Base-by-base conservation (phyloP, 2,797 vertebrate genomes). In the Chaenodraco wilsoni region DNA sequence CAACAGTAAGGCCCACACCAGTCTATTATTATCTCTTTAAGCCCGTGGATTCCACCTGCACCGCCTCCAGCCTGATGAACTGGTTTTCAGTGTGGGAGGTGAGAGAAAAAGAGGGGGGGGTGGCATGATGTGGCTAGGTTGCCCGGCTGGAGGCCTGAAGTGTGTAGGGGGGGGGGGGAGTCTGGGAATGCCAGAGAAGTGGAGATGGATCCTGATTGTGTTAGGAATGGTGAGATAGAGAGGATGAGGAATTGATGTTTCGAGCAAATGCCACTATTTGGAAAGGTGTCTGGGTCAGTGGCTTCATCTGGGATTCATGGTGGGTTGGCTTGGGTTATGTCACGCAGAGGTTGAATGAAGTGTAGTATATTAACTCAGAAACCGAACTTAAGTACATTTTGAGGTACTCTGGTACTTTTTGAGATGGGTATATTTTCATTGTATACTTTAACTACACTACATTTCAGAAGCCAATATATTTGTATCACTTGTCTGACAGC, bases 11-110 rank as follows among this genome's bases (percentile, higher is more conserved):
- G 84, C 86, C 89, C 87, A 88, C 90, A 91, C 87, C 82, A 87
- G 90, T 93, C 92, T 92, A 93, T 93, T 93, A 93, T 93, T 93
- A 92, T 91, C 91, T 93, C 87, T 91, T 92, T 91, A 91, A 90
- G 87, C 82, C 87, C 85, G 77, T 86, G 76, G 88, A 89, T 89
- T 89, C 89, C 89, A 91, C 89, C 87, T 92, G 87, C 81, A 84
- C 84, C 63, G 73, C 85, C 87, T 86, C 84, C 85, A 84, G 74
- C 84, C 82, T 74, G 83, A 87, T 86, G 86, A 91, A 92, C 81
- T 88, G 89, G 82, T 90, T 76, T 85, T 69, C 80, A 74, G 83
- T 68, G 85, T 87, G 83, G 87, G 84, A 88, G 85, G 84, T 3
- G 41, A 78, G 69, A 74, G 50, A 41, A 64, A 31, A 33, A 63